Base-by-base conservation (phyloP, 2,888 invertebrate genomes). In the Drosophila crucigera region DNA sequence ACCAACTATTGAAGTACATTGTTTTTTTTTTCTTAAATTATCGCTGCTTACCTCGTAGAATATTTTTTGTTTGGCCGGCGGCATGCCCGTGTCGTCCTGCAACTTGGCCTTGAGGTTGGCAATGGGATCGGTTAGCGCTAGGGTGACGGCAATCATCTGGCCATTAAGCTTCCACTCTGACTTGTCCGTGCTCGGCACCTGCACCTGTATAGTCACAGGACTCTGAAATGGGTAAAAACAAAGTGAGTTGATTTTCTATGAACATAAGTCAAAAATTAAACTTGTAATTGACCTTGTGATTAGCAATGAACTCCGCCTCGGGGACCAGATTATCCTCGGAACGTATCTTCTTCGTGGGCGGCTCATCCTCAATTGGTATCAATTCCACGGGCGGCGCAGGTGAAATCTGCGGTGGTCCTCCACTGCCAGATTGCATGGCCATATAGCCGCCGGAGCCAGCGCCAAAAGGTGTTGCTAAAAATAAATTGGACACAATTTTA, bases 31-130 rank as follows among this genome's bases (percentile, higher is more conserved):
- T 5, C 19, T 19, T 0, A 2, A 4, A 37, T 4, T 10, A n/a
- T 10, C 10, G 10, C 4, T 33, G 37, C 70, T 92, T 93, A 97
- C 98, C 94, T 99, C 99, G 91, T 97, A 97, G 83, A 98, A 97
- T 79, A 99, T 95, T 93, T 99, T 99, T 94, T 99, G 99, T 93
- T 99, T 99, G 63, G 98, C 98, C 25, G 97, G 97, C 52, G 99
- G 98, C 97, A 99, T 97, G 79, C 97, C 97, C 68, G 97, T 97
- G 81, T 96, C 95, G 78, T 97, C 96, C 91, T 96, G 96, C 83
- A 99, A 95, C 92, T 97, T 96, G 16, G 96, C 95, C 94, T 99
- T 99, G 84, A 99, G 95, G 63, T 96, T 96, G 19, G 96, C 95
- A n/a, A 98, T 96, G 0, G 95, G 94, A 80, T 98, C 97, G 19